Conservation (phyloP, 2,888 invertebrate genomes). For the Melinopterus prodromus region DNA sequence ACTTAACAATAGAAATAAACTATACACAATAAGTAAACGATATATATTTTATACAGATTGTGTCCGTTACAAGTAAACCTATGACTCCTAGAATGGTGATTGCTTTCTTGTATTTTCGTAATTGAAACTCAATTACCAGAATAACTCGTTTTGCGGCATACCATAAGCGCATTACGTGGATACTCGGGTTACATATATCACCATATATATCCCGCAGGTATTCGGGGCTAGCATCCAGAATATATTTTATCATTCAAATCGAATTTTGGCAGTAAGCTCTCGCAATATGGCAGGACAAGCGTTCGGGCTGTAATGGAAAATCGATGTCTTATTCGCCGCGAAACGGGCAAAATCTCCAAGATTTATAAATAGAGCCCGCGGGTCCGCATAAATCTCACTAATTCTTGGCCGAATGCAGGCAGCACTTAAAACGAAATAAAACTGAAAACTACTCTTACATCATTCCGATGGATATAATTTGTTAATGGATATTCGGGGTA, state of each 20-base stretch:
- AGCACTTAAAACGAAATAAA: background rate
- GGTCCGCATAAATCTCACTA: conserved; percentile 4
- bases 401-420: background rate
- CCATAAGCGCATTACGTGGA: background rate
- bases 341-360: conserved; percentile 28
- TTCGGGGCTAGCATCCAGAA: conserved; percentile 38
- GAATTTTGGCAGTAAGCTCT: conserved; percentile 43
- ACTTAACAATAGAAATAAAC: too few relatives aligned
- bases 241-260: conserved; percentile 48
- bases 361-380: conserved; percentile 10
- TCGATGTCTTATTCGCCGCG: conserved; percentile 40
- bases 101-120: too few relatives aligned
- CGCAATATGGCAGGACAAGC: conserved; percentile 43
- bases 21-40: too few relatives aligned
- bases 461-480: background rate
- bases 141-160: background rate
- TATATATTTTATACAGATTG: too few relatives aligned
- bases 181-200: background rate
- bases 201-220: conserved; percentile 18
- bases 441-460: background rate
- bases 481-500: background rate
- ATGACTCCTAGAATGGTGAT: too few relatives aligned
- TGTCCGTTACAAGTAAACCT: too few relatives aligned
- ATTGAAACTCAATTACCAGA: too few relatives aligned
- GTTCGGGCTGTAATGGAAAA: conserved; percentile 46